A percentile compares a stretch with the other conserved stretches of the same genome.
These are phyloP conservation scores for Ophonus ardosiacus DNA, from an alignment of 2,888 invertebrate genomes.

Conservation along the genomic window DNA sequence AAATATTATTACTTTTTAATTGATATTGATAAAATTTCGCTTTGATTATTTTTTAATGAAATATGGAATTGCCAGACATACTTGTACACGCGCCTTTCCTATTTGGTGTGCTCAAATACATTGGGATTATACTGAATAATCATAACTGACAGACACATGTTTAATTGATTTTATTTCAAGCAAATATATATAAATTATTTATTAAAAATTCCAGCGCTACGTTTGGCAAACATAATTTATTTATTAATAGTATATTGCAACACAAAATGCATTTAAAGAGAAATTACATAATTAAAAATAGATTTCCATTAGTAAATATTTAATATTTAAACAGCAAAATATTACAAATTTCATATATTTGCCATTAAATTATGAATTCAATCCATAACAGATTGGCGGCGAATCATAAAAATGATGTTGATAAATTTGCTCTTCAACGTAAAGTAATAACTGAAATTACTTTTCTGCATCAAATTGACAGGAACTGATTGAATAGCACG, in stretches of 20 bases:
- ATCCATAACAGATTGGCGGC: not conserved
- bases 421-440: not conserved
- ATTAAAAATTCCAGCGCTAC: slow-evolving; percentile 21
- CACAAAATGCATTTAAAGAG: slow-evolving; percentile 40
- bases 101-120: not conserved
- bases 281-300: slow-evolving; percentile 33
- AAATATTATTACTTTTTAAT: slow-evolving; percentile 47
- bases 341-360: slow-evolving; percentile 37
- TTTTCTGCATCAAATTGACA: slow-evolving; percentile 37
- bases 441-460: slow-evolving; percentile 33
- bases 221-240: slow-evolving; percentile 22
- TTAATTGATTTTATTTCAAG: slow-evolving; percentile 51
- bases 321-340: slow-evolving; percentile 26
- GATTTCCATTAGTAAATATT: slow-evolving; percentile 40
- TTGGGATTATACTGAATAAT: slow-evolving; percentile 13
- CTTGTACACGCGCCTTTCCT: not conserved
- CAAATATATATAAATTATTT: slow-evolving; percentile 43
- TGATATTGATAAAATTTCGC: slow-evolving; percentile 20
- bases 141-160: slow-evolving; percentile 14
- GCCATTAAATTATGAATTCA: not conserved
- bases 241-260: slow-evolving; percentile 24
- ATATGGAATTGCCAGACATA: slow-evolving; percentile 27
- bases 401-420: not conserved
- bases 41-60: slow-evolving; percentile 51
- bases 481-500: slow-evolving; percentile 33